These are phyloP conservation scores for Rhodinocichla rosea DNA, from an alignment of 2,113 vertebrate species.

Conservation along the genomic window DNA sequence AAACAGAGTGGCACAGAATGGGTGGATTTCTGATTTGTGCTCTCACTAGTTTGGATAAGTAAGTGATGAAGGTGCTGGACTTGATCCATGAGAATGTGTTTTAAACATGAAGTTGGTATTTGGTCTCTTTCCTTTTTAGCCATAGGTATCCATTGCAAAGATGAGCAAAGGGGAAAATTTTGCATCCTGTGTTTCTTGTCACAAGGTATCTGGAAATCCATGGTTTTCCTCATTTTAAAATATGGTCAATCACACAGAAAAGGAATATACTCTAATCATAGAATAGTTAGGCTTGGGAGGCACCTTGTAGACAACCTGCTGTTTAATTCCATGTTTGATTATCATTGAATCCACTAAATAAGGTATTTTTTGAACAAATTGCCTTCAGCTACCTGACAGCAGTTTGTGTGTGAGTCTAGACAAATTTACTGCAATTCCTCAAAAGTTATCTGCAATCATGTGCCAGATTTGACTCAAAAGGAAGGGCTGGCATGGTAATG, in stretches of 20 bases:
- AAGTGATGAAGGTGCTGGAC: neutral
- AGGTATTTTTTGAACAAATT: neutral
- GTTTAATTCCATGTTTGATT: neutral
- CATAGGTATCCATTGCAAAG: neutral
- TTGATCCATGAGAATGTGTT: neutral
- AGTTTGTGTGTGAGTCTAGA: neutral
- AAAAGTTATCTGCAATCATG: neutral
- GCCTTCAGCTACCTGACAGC: neutral
- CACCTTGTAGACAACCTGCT: neutral
- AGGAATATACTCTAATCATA: neutral
- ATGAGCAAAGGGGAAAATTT: neutral
- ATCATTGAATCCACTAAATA: neutral
- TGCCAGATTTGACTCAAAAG: conserved; percentile 25
- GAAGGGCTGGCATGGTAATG: neutral
- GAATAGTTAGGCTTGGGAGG: neutral
- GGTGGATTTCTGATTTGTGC: neutral
- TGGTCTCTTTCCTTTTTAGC: neutral
- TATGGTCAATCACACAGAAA: neutral
- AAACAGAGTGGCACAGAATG: neutral
- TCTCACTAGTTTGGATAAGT: neutral
- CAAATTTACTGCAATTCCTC: neutral
- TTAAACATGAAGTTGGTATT: neutral
- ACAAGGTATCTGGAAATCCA: neutral
- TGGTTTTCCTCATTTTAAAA: neutral
- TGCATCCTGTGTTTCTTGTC: neutral